Base-by-base conservation (phyloP, 2,797 vertebrate species). In the Bryconaethiops microstoma region DNA sequence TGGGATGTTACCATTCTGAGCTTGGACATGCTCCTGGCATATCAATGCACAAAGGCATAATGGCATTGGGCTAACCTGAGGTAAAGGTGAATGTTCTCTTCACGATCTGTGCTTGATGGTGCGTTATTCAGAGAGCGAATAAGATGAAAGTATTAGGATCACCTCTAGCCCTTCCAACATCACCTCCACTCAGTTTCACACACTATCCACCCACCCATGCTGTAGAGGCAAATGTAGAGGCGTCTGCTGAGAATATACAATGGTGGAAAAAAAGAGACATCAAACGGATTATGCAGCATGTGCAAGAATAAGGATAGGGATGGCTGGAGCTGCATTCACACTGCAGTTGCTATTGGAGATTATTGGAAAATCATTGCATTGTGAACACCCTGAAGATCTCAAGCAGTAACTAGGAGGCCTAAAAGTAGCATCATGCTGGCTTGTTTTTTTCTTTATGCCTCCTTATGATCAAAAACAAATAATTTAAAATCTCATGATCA, bases 131-230 rank as follows among this genome's bases (percentile, higher is more conserved):
- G 79, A 86, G 83, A 75, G 71, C 71, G 35, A 80, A 35, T 65
- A 48, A 82, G 76, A 80, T 86, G 72, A 85, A 88, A 85, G 83
- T 83, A 89, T 83, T 80, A 85, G 81, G 82, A 86, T 89, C 85
- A 87, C 40, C 82, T 85, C 74, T 63, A 63, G 23, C 25, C 25
- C 13, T 63, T 63, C 60, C 60, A 63, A 6, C 72, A 68, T 82
- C 67, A 59, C 50, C 64, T 79, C 64, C 40, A 64, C 69, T 29
- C 70, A 16, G 55, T 59, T 82, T 74, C 77, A 71, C 67, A 79
- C 73, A 50, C 73, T 45, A 73, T 62, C 25, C 25, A 63, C 25
- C 76, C 77, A 40, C 76, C 77, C 75, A 73, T 50, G 29, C 64
- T 63, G 29, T n/a, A n/a, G n/a, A n/a, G n/a, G 9, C 70, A 55